Evolutionary conservation across 2,797 vertebrate species (phyloP), one percentile per base, ranked within the genome.

Genomic region (Podarcis lilfordi): DNA sequence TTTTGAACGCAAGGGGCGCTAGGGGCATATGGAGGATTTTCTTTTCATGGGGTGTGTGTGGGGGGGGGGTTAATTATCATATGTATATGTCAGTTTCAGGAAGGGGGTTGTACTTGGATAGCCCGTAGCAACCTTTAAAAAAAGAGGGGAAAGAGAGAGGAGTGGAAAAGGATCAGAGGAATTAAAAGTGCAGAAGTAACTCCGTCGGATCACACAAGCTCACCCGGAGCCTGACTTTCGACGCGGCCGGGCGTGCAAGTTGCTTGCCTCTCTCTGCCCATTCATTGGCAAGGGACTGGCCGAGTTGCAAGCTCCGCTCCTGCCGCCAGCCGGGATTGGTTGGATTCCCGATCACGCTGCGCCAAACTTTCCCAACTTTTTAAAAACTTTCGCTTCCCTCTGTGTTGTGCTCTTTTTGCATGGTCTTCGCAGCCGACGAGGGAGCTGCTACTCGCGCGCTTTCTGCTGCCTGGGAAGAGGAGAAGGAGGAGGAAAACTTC

Each of bases 131-230:
- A 91, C 94, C 95, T 68, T 37, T 13, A 9, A 19, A 32, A 64
- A 64, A n/a, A n/a, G 35, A 35, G 79, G 19, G 79, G 79, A 43
- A 37, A 37, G 55, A 9, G 61, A 43, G n/a, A 25, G 78, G 15
- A 50, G n/a, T 80, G 64, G 61, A 25, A 82, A 82, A 82, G 29
- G 90, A 75, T 82, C 83, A 82, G 92, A 95, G 96, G 97, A 94
- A 97, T 98, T 98, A 98, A 97, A 98, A 98, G 97, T 96, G 97
- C 97, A 97, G 97, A 84, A 89, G 90, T 91, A 92, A 97, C 95
- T 94, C 86, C 64, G 91, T 95, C 88, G n/a, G 92, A 91, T 93
- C 95, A 86, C 93, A 96, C 92, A 89, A 93, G 92, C 83, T 32
- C 43, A 27, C 74, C 55, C 80, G 93, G 90, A 82, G 91, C 91